Base-by-base conservation (phyloP, 2,797 vertebrate genomes). In the Lepus oiostolus region DNA sequence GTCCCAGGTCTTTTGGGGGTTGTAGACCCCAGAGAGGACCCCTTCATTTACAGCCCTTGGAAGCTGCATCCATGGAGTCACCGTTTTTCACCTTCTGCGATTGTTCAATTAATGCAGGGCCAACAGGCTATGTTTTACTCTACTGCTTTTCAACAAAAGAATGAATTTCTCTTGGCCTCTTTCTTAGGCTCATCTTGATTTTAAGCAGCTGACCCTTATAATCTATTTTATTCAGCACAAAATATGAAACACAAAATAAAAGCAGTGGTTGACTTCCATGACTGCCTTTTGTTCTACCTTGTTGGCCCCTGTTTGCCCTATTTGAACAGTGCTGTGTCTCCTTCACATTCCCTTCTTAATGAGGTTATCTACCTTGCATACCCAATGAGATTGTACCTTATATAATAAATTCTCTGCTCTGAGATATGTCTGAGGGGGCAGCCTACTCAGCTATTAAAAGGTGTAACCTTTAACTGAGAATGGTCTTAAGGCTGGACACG, bases 221-320 rank as follows among this genome's bases (percentile, higher is more conserved):
- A 93, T 90, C 67, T 91, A 47, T 92, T 97, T 91, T 96, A 93
- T 80, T 92, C 60, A 75, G 62, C 81, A 94, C n/a, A 92, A 94
- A 96, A 89, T 94, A 95, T 81, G 32, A 90, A 92, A 87, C 47
- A 90, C 62, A 91, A 93, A 95, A 90, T 90, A 91, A 97, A 96
- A 95, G 90, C 85, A 88, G 52, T 42, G 72, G 93, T 93, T 96
- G 81, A 92, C 94, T 98, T 98, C 98, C 98, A 98, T 98, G 98
- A 98, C 98, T 98, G 97, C 98, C 97, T 98, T 98, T 98, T 98
- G 98, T 98, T 98, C 97, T 95, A 86, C 94, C 81, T 90, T 67
- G 16, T 90, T 93, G 93, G 76, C 68, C 96, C 95, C 92, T 95
- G 98, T 98, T 96, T 98, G 96, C 98, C 98, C 97, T 98, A 98